Base-by-base conservation (phyloP, 2,797 vertebrate genomes). In the Acanthiza pusilla region DNA sequence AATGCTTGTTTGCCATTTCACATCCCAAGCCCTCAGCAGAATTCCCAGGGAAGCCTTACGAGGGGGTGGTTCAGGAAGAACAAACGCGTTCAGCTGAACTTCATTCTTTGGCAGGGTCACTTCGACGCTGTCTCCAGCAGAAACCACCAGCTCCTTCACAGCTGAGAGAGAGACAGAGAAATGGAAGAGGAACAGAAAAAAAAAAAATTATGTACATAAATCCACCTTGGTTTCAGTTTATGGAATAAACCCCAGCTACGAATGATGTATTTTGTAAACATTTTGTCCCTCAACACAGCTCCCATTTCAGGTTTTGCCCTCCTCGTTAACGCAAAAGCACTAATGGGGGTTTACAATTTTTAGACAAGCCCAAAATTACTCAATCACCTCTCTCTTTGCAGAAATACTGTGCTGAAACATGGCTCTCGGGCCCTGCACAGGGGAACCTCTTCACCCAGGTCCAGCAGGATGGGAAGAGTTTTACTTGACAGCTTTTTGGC, bases 61-160 rank as follows among this genome's bases (percentile, higher is more conserved):
- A 97, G 88, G 5, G 42, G 97, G 97, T 34, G 98, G 97, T 1
- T 98, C 96, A 32, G 98, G 99, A 51, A 99, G 97, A 86, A 99
- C 99, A 65, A 97, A 99, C 0, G 99, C 99, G n/a, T 99, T 99
- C 96, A 99, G 98, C 51, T 99, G 98, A 47, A 99, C 99, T 93
- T 98, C 98, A 67, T 97, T 99, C 89, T 97, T 97, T 25, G 99
- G 99, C 93, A 99, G 97, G 16, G 99, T 99, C 75, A 99, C 98
- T 96, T 99, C 98, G 1, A 99, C 99, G 1, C 98, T 99, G 87
- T 99, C 96, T 68, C 99, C 99, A 87, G 99, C 99, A 6, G 99
- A 99, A 94, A 99, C 99, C 55, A 99, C 98, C 97, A 99, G 97
- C 94, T 99, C 98, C 97, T 98, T 98, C 95, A 98, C 96, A 97